Evolutionary conservation across 1,140 invertebrate genomes (phyloP).

Genomic region (Penaeus japonicus): DNA sequence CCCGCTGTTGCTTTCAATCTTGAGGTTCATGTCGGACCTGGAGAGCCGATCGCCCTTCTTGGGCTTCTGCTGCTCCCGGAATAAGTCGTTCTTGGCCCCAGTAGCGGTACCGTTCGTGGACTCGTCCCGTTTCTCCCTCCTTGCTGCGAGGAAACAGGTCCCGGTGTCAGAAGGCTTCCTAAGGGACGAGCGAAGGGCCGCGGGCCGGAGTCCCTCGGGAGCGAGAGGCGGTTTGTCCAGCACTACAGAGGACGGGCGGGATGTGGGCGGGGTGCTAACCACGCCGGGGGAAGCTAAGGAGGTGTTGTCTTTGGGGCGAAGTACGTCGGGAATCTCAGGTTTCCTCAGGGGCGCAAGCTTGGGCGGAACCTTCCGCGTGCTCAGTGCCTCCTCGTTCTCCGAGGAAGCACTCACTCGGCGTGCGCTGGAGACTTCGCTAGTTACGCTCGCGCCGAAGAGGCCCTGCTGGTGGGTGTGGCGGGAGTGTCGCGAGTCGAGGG

Average conservation of each 20-base stretch:
- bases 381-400: conserved; percentile 18
- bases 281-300: conserved; percentile 40
- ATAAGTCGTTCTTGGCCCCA: neutral
- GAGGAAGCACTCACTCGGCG: conserved; percentile 23
- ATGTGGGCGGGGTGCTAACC: conserved; percentile 46
- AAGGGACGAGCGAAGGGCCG: conserved; percentile 45
- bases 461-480: neutral
- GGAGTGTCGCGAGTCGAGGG: conserved; percentile 38
- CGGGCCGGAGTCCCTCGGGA: conserved; percentile 45
- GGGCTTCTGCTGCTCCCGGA: conserved; percentile 34
- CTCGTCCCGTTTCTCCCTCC: conserved; percentile 49
- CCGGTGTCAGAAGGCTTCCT: conserved; percentile 53
- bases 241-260: conserved; percentile 43
- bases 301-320: conserved; percentile 45
- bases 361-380: conserved; percentile 35
- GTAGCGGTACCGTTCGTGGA: neutral
- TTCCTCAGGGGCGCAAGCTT: conserved; percentile 48
- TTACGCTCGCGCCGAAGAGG: neutral
- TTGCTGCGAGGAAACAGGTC: conserved; percentile 56
- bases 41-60: conserved; percentile 50
- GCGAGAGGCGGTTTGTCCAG: conserved; percentile 30
- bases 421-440: neutral
- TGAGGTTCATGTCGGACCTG: conserved; percentile 52
- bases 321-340: conserved; percentile 51
- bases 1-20: conserved; percentile 18